These are phyloP conservation scores for Oncorhynchus masou DNA, from an alignment of 2,113 vertebrate species.

Conservation along the genomic window DNA sequence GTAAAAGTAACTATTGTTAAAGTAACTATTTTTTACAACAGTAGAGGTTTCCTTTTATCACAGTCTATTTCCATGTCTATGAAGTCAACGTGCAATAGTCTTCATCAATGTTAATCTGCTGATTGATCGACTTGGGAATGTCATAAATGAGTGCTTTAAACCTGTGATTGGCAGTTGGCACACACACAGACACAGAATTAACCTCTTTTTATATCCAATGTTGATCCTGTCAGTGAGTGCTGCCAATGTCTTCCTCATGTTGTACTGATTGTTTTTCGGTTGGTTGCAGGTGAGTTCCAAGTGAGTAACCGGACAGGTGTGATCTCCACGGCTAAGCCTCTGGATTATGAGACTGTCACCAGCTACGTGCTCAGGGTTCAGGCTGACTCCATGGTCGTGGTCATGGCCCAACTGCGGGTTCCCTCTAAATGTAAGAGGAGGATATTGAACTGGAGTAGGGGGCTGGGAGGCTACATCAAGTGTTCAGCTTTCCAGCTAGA, in stretches of 20 bases:
- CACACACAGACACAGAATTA: too few species aligned
- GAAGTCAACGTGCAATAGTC: too few species aligned
- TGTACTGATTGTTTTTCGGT: background rate
- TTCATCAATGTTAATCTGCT: too few species aligned
- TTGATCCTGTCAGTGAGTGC: background rate
- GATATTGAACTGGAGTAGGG: background rate
- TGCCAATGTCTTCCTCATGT: background rate
- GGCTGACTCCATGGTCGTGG: conserved; percentile 83
- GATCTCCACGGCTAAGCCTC: conserved; percentile 76
- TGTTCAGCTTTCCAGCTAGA: background rate
- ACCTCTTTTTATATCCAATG: too few species aligned
- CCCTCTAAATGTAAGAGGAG: conserved; percentile 86
- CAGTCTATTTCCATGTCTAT: too few species aligned
- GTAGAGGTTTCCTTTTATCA: too few species aligned
- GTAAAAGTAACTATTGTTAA: too few species aligned
- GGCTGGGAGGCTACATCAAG: background rate
- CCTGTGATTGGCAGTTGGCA: too few species aligned
- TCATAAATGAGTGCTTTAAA: too few species aligned
- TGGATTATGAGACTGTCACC: conserved; percentile 84
- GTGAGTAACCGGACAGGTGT: conserved; percentile 84
- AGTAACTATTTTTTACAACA: too few species aligned
- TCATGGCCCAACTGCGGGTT: conserved; percentile 81
- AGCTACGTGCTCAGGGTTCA: conserved; percentile 84
- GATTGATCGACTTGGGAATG: too few species aligned
- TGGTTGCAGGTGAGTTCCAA: conserved; percentile 76